These are phyloP conservation scores for Eulemur mongoz DNA, from an alignment of 2,797 vertebrate species.

Conservation along the genomic window DNA sequence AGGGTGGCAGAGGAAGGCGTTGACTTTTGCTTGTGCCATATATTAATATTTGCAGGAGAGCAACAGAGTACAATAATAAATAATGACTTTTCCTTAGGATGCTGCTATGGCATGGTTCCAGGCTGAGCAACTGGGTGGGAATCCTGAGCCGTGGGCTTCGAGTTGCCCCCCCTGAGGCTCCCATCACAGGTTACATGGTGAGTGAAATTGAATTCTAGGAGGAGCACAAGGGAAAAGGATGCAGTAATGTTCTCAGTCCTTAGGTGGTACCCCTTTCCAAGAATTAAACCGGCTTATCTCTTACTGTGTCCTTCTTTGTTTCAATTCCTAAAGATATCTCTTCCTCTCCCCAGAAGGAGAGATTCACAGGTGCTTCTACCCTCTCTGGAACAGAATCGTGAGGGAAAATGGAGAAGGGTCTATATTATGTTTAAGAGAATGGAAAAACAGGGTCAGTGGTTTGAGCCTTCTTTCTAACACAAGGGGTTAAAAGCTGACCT, in stretches of 20 bases:
- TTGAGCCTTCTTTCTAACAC: background rate
- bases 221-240: background rate
- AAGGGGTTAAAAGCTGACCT: background rate
- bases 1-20: background rate
- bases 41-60: background rate
- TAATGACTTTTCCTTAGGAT: slow-evolving; percentile 83
- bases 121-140: slow-evolving; percentile 93
- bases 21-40: background rate
- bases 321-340: slow-evolving; percentile 31
- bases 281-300: background rate
- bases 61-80: background rate
- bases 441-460: background rate
- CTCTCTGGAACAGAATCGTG: background rate
- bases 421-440: slow-evolving; percentile 6
- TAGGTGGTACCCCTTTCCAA: background rate
- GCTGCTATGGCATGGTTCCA: slow-evolving; percentile 95
- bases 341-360: background rate
- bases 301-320: background rate
- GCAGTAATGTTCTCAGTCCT: background rate
- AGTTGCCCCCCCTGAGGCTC: slow-evolving; percentile 93
- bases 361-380: background rate
- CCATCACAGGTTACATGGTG: slow-evolving; percentile 95
- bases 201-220: slow-evolving; percentile 52
- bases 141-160: slow-evolving; percentile 93
- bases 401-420: background rate